Percentiles rank a stretch among this genome's conserved stretches.
Evolutionary conservation across 2,797 vertebrate species (phyloP).

Genomic region (Trichosurus vulpecula): DNA sequence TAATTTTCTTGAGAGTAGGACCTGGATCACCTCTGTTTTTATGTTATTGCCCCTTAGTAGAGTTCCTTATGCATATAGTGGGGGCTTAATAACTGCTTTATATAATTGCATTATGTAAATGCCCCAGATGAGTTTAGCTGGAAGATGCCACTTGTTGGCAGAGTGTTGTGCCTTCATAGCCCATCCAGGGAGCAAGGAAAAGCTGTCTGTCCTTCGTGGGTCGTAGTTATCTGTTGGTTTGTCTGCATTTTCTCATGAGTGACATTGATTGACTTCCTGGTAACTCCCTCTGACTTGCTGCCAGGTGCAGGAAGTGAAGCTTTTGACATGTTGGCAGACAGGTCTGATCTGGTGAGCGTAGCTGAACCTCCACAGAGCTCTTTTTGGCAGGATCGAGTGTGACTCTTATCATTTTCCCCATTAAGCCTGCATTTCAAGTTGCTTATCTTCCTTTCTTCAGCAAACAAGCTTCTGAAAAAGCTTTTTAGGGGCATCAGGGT

Average conservation of each 20-base stretch:
- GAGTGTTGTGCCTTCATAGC: slow-evolving; percentile 30
- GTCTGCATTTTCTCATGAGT: slow-evolving; percentile 71
- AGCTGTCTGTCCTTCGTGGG: background rate
- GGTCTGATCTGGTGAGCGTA: slow-evolving; percentile 72
- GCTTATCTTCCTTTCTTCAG: slow-evolving; percentile 82
- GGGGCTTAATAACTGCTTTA: background rate
- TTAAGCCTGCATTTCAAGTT: slow-evolving; percentile 80
- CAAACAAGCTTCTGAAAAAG: slow-evolving; percentile 80
- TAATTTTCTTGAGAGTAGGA: background rate
- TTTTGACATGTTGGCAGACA: slow-evolving; percentile 73
- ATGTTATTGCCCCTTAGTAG: background rate
- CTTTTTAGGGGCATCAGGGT: slow-evolving; percentile 66
- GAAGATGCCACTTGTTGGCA: background rate
- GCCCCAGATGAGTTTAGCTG: slow-evolving; percentile 32
- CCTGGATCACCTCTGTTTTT: background rate
- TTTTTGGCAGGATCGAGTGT: slow-evolving; percentile 80
- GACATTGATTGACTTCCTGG: slow-evolving; percentile 67
- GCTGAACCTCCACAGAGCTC: slow-evolving; percentile 77
- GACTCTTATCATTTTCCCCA: slow-evolving; percentile 79
- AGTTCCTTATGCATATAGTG: background rate
- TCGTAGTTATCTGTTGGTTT: slow-evolving; percentile 59
- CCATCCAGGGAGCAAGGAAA: slow-evolving; percentile 43
- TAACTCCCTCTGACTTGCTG: slow-evolving; percentile 71
- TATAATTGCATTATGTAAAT: slow-evolving; percentile 32
- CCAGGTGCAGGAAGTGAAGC: slow-evolving; percentile 69